A percentile compares a stretch with the other conserved stretches of the same genome.
Evolutionary conservation across 1,140 invertebrate species (phyloP).

Genomic region (Rhagoletis zephyria): DNA sequence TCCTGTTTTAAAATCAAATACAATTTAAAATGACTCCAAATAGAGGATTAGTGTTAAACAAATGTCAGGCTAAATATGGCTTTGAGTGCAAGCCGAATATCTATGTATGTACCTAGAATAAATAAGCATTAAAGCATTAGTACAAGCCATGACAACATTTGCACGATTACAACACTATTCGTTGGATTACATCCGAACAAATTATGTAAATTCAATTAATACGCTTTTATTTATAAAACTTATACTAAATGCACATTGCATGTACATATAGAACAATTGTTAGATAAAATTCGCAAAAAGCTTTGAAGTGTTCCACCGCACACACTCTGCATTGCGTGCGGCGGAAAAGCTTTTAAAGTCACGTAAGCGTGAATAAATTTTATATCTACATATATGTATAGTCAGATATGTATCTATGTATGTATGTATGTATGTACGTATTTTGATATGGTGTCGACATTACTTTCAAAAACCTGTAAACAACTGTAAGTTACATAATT

Average conservation of each 20-base stretch:
- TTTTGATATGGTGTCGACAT: neutral
- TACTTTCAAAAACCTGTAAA: neutral
- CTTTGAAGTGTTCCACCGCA: neutral
- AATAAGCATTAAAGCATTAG: neutral
- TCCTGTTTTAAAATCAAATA: too few relatives aligned
- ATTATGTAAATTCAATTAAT: constrained; percentile 40
- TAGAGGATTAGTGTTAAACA: too few relatives aligned
- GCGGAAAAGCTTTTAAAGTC: constrained; percentile 13
- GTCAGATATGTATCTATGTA: neutral
- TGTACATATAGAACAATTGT: neutral
- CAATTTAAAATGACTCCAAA: too few relatives aligned
- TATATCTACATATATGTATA: neutral
- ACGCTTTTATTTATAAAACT: neutral
- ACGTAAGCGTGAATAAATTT: neutral
- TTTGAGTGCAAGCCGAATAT: neutral
- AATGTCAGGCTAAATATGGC: too few relatives aligned
- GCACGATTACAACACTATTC: neutral
- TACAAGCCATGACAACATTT: neutral
- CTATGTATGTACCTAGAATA: neutral
- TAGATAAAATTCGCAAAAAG: too few relatives aligned
- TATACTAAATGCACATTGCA: neutral
- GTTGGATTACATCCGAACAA: neutral
- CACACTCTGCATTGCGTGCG: constrained; percentile 9
- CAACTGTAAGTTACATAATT: neutral
- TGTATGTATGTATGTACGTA: neutral